phyloP scores from a whole-genome alignment of 2,113 vertebrate genomes.

The Panurus biarmicus region DNA sequence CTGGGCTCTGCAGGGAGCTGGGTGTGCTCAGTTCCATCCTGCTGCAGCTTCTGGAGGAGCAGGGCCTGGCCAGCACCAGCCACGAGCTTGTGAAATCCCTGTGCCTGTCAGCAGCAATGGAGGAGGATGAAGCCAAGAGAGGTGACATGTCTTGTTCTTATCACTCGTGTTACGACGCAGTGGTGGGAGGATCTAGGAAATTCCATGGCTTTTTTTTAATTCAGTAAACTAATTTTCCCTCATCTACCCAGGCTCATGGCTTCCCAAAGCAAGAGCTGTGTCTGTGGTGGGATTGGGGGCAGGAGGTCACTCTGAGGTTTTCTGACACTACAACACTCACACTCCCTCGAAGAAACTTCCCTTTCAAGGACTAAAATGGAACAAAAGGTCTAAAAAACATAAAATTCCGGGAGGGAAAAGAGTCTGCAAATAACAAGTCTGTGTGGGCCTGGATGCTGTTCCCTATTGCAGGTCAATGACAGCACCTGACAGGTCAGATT shows the following conservation, averaged over 20 bases:
- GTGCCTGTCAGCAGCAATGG: conserved; percentile 21
- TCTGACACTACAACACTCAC: background rate
- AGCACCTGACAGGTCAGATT: too few relatives aligned
- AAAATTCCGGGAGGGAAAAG: background rate
- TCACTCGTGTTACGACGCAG: fast-evolving
- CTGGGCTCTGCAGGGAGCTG: background rate
- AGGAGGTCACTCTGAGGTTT: background rate
- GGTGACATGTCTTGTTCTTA: background rate
- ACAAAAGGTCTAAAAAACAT: background rate
- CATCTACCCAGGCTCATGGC: background rate
- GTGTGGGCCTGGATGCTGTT: too few relatives aligned
- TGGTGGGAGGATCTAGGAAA: background rate
- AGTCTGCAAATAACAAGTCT: background rate
- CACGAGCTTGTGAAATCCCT: conserved; percentile 51
- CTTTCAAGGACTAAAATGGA: background rate
- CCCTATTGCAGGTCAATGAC: too few relatives aligned
- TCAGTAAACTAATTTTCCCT: background rate
- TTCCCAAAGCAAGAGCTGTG: background rate
- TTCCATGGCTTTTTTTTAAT: background rate
- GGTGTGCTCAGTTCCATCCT: conserved; percentile 73
- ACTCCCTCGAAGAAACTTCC: background rate
- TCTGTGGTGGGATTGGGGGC: background rate
- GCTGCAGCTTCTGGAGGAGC: conserved; percentile 72
- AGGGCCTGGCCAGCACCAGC: background rate
- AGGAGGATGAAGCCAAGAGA: background rate